Conservation (phyloP, 2,888 invertebrate species). For the Lasioglossum leucozonium region DNA sequence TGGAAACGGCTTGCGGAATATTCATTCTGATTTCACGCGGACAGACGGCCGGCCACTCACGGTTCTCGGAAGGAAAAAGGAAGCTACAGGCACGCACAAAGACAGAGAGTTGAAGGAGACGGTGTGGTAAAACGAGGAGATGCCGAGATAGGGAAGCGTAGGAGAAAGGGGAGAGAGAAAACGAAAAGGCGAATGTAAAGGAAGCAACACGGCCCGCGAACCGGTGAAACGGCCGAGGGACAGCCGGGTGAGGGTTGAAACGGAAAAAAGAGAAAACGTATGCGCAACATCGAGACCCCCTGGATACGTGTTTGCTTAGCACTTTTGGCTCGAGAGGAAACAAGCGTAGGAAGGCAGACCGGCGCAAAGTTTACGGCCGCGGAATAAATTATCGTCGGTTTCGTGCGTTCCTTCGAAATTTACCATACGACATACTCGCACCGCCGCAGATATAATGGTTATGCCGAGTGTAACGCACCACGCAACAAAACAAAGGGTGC, state of each 20-base stretch:
- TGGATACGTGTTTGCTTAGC: constrained; percentile 74
- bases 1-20: constrained; percentile 31
- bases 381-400: constrained; percentile 77
- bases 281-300: constrained; percentile 63
- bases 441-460: constrained; percentile 36
- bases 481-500: constrained; percentile 25
- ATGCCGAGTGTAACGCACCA: constrained; percentile 6
- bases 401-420: constrained; percentile 71
- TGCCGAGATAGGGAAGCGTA: constrained; percentile 51
- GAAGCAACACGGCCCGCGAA: not conserved
- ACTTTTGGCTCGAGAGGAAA: constrained; percentile 73
- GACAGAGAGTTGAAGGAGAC: constrained; percentile 17
- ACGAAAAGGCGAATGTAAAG: not conserved
- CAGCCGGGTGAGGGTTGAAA: constrained; percentile 1
- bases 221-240: not conserved
- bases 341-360: constrained; percentile 73
- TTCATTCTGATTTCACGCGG: constrained; percentile 50
- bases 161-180: constrained; percentile 37
- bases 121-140: constrained; percentile 41
- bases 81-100: constrained; percentile 13
- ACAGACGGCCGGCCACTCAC: not conserved
- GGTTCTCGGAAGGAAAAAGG: constrained; percentile 11
- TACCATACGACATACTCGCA: constrained; percentile 43
- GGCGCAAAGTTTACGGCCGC: constrained; percentile 74
- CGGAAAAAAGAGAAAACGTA: constrained; percentile 43